A percentile compares a stretch with the other conserved stretches of the same genome.
Conservation (phyloP, 1,140 invertebrate species). For the Plodia interpunctella region DNA sequence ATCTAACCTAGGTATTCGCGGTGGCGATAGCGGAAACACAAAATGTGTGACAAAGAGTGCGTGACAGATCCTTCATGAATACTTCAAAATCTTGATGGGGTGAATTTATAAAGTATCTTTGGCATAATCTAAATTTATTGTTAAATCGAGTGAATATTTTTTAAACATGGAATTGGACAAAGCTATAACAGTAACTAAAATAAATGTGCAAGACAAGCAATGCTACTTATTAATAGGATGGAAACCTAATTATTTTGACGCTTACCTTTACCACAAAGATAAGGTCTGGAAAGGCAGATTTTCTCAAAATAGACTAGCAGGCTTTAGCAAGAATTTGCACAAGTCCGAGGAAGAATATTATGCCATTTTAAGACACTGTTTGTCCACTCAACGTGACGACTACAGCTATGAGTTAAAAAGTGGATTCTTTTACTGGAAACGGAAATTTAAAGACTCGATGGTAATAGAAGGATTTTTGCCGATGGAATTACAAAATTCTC, state of each 20-base stretch:
- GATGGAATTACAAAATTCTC: conserved; percentile 37
- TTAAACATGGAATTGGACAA: conserved; percentile 46
- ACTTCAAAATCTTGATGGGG: too few species aligned
- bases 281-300: conserved; percentile 55
- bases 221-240: conserved; percentile 50
- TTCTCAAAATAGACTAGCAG: conserved; percentile 40
- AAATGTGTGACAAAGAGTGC: too few species aligned
- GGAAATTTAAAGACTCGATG: conserved; percentile 34
- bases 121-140: not conserved
- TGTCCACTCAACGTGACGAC: conserved; percentile 41
- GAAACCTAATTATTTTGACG: conserved; percentile 48
- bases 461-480: conserved; percentile 58
- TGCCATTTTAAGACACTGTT: conserved; percentile 32
- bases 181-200: conserved; percentile 47
- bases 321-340: conserved; percentile 53
- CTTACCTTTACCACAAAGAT: conserved; percentile 42
- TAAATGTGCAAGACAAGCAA: conserved; percentile 30
- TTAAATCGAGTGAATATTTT: conserved; percentile 1
- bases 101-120: not conserved
- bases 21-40: too few species aligned
- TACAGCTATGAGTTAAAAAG: conserved; percentile 55
- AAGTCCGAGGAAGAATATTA: conserved; percentile 41
- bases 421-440: conserved; percentile 62
- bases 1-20: too few species aligned
- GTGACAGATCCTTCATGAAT: too few species aligned